Percentiles rank a stretch among this genome's conserved stretches.
These are phyloP conservation scores for Lithosia quadra DNA, from an alignment of 2,888 invertebrate genomes.

Conservation along the genomic window DNA sequence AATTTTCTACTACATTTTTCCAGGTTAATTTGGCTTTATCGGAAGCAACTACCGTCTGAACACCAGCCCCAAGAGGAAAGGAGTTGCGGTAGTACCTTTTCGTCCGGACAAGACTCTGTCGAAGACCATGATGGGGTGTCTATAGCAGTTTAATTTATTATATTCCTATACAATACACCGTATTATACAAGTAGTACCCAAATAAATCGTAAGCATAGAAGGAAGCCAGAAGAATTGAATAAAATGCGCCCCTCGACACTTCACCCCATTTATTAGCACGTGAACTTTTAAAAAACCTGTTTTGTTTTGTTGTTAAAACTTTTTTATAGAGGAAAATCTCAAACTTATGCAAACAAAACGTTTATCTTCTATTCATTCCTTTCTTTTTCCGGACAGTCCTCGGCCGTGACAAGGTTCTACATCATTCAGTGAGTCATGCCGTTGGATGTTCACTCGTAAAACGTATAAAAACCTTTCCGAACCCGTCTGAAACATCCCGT, in stretches of 20 bases:
- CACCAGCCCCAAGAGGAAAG: not conserved
- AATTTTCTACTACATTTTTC: not conserved
- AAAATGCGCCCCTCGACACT: not conserved
- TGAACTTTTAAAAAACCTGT: slow-evolving; percentile 1
- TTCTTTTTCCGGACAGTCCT: slow-evolving; percentile 27
- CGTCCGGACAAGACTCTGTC: not conserved
- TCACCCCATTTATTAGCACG: not conserved
- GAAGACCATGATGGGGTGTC: not conserved
- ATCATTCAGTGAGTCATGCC: slow-evolving; percentile 49
- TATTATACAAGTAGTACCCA: too few relatives aligned
- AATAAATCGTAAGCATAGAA: not conserved
- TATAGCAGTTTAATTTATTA: not conserved
- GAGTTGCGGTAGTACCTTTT: not conserved
- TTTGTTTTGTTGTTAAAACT: not conserved
- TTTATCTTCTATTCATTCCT: slow-evolving; percentile 28
- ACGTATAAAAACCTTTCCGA: slow-evolving; percentile 66
- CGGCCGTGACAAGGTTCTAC: slow-evolving; percentile 38
- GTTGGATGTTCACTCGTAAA: slow-evolving; percentile 56
- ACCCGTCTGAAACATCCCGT: slow-evolving; percentile 70
- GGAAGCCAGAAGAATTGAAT: not conserved
- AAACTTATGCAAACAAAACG: slow-evolving; percentile 23
- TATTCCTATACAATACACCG: too few relatives aligned
- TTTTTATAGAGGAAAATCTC: not conserved
- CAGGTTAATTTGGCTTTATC: too few relatives aligned
- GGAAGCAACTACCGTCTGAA: not conserved